Base-by-base conservation (phyloP, 2,113 vertebrate genomes). In the Takifugu flavidus region DNA sequence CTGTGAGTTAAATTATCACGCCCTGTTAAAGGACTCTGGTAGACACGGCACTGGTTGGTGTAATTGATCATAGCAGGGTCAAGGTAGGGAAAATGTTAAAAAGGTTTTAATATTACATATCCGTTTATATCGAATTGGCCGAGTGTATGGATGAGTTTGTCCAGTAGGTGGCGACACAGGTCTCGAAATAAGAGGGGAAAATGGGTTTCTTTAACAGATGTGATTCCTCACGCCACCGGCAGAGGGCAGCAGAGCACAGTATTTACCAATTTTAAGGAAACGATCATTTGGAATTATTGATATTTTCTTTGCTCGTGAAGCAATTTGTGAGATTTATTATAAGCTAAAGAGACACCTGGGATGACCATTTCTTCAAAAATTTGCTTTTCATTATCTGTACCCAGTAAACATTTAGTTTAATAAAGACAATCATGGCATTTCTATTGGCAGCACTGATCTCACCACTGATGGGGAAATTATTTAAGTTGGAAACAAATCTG, bases 81-180 rank as follows among this genome's bases (percentile, higher is more conserved):
- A 13, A 2, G 45, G 5, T 13, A 8, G 1, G 15, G 45, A 43
- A 43, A 43, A 8, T 1, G 20, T 20, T 20, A 20, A 20, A 20
- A 20, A 20, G 20, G 20, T 20, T 20, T 10, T 39, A 39, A 7
- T 11, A 10, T 39, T 39, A 10, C 34, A 10, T 34, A 7, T 34
- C 5, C 44, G 10, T 46, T 46, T 13, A 3, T 2, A n/a, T 47
- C n/a, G 12, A 15, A n/a, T 47, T 6, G 14, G 6, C 1, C 15
- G 3, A 13, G 25, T 78, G 76, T 27, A 55, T 53, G 27, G 55
- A 50, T 43, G 25, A 25, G 49, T 25, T 3, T 25, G 45, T 25
- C 76, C 88, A 84, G 58, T 54, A 46, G 88, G 78, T 77, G 88
- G 85, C 29, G 74, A 65, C 62, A 51, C 44, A 82, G 56, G 61